Evolutionary conservation across 2,797 vertebrate species (phyloP), one percentile per base, ranked within the genome.

Genomic region (Chiropotes sagulatus): DNA sequence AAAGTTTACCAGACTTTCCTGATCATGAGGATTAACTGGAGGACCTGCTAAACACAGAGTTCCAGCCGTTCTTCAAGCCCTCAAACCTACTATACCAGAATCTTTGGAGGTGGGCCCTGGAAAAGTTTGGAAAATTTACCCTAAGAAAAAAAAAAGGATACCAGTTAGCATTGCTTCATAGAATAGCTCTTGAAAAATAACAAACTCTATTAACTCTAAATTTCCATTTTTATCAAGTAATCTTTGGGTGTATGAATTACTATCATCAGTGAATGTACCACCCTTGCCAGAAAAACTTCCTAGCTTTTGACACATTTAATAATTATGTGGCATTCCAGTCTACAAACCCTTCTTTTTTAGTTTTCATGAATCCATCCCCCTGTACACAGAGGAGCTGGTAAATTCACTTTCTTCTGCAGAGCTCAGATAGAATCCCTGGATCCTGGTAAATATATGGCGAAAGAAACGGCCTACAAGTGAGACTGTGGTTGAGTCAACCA

Each of bases 111-210:
- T 83, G 22, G 4, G 75, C 26, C 17, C 70, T 52, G 22, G 36
- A 75, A 95, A 95, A 72, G 2, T 82, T 93, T 52, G 19, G 81
- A 92, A 97, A 97, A 90, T 12, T 88, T 41, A 89, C 17, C 17
- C 28, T 81, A 67, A 90, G 72, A 93, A 48, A 3, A 48, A 44
- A 8, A 54, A 94, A 58, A 76, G 5, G 33, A 2, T 1, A 48
- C 72, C 76, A 82, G 70, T 50, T 39, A 39, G 33, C 8, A 24
- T 0, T 78, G 79, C 39, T 93, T 78, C 22, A 36, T 39, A 14
- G n/a, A 80, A 14, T 36, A 76, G 10, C 20, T n/a, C 24, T 28
- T 76, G 39, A 88, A 39, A 94, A 92, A 84, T 12, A 92, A 5
- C 30, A 48, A 85, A 44, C 10, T 48, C 46, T 88, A 52, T 33